Evolutionary conservation across 2,113 vertebrate genomes (phyloP).

Genomic region (Corythaeola cristata): DNA sequence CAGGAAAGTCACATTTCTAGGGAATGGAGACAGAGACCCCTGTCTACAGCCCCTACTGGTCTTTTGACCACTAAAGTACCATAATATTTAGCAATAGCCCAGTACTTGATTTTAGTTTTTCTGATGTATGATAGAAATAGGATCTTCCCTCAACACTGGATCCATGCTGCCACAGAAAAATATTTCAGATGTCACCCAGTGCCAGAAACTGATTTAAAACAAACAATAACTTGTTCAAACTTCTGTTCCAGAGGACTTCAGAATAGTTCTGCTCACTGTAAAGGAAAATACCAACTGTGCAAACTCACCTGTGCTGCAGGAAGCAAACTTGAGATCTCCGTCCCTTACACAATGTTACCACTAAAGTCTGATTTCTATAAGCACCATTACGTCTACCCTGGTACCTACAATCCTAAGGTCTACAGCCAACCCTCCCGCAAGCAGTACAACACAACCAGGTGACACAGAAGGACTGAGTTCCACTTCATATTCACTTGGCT

Average conservation of each 20-base stretch:
- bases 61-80: neutral
- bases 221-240: neutral
- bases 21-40: neutral
- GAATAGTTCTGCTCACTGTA: neutral
- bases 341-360: neutral
- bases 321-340: neutral
- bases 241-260: neutral
- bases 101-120: neutral
- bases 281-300: neutral
- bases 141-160: neutral
- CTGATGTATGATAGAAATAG: neutral
- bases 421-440: neutral
- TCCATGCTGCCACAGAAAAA: neutral
- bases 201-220: neutral
- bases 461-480: neutral
- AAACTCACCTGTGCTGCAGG: neutral
- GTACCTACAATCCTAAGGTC: neutral
- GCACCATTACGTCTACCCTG: neutral
- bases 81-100: neutral
- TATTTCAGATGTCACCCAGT: neutral
- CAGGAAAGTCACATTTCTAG: neutral
- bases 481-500: neutral
- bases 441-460: neutral
- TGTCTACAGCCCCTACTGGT: neutral
- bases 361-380: neutral